Base-by-base conservation (phyloP, 1,140 invertebrate genomes). In the Tribolium castaneum region DNA sequence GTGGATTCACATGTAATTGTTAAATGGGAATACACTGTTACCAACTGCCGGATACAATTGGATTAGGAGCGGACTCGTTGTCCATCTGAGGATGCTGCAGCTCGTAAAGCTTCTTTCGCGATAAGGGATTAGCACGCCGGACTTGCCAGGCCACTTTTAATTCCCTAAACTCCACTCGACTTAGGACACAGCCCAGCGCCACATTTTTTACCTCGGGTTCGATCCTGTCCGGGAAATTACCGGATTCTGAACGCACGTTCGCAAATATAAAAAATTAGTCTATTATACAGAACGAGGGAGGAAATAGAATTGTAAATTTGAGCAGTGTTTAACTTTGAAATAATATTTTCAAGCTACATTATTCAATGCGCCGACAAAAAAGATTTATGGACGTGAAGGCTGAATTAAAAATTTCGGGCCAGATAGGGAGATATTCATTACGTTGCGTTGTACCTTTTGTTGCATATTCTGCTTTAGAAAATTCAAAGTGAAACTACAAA, bases 1-100 rank as follows among this genome's bases (percentile, higher is more conserved):
- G 71, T 73, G 71, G 71, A 73, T 73, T 73, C 49, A 34, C 49
- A 52, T 73, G 71, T 73, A 73, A 73, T 73, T 73, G 71, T 54
- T 73, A 73, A 73, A 73, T 73, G 71, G 71, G 71, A 73, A 73
- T 52, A 54, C 52, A 73, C 14, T 73, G 71, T 73, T 54, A 39
- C 52, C 71, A 52, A 52, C 49, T 73, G 50, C 22, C 71, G 49
- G 71, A 54, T 73, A 25, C 49, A 73, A 73, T 73, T 52, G 71
- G 71, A 73, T 73, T 73, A 51, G 30, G 71, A 73, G 39, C 10
- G 59, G 19, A 19, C 54, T 13, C 56, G 56, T 62, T 66, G 59
- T 66, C 59, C 59, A 66, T 66, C 59, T 66, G 25, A 66, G 59
- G 59, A 66, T 66, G 59, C 30, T 25, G 59, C 59, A 66, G 45